These are phyloP conservation scores for Nerophis ophidion DNA, from an alignment of 2,113 vertebrate genomes.

Conservation along the genomic window DNA sequence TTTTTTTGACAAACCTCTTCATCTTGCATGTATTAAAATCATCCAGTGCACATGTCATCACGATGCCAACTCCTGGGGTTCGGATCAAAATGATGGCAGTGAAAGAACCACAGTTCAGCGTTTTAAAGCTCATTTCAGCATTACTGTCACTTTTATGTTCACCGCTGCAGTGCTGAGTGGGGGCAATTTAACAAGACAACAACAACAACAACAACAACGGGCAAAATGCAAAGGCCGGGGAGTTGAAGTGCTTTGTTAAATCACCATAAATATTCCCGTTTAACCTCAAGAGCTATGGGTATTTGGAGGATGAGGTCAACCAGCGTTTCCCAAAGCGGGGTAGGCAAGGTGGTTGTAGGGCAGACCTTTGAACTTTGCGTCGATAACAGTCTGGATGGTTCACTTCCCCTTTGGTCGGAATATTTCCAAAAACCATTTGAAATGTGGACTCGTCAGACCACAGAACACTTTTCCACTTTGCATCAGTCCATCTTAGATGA, in stretches of 20 bases:
- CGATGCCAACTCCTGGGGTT: constrained; percentile 22
- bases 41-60: constrained; percentile 32
- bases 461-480: too few relatives aligned
- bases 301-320: constrained; percentile 10
- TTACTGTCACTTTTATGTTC: constrained; percentile 47
- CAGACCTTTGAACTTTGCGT: too few relatives aligned
- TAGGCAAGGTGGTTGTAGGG: too few relatives aligned
- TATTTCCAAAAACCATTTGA: too few relatives aligned
- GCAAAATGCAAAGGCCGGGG: constrained; percentile 1
- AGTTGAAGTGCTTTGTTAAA: not conserved
- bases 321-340: too few relatives aligned
- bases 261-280: constrained; percentile 15
- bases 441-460: too few relatives aligned
- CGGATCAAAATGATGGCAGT: constrained; percentile 34
- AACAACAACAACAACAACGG: constrained; percentile 2
- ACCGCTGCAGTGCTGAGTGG: constrained; percentile 18
- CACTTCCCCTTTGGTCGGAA: too few relatives aligned
- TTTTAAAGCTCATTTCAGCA: constrained; percentile 54
- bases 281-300: constrained; percentile 10
- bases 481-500: too few relatives aligned
- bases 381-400: too few relatives aligned
- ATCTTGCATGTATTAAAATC: constrained; percentile 37
- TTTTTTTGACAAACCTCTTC: constrained; percentile 18
- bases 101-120: constrained; percentile 32
- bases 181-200: constrained; percentile 26